phyloP scores from a whole-genome alignment of 2,797 vertebrate species.

The Poeciliopsis infans region DNA sequence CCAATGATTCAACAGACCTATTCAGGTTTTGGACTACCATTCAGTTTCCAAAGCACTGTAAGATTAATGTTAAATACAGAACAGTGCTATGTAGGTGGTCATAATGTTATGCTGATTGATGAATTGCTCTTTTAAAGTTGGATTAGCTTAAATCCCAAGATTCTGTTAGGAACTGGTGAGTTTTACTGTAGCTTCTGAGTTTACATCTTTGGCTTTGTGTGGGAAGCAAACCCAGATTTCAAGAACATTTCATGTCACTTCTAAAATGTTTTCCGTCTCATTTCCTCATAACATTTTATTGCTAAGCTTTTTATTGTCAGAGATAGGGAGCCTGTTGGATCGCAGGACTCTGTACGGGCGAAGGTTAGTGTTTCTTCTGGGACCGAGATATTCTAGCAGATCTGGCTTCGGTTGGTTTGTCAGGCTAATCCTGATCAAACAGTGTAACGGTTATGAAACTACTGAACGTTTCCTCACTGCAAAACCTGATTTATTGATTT shows the following conservation, averaged over 20 bases:
- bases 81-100: background rate
- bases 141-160: background rate
- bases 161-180: too few relatives aligned
- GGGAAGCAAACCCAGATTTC: background rate
- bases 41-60: background rate
- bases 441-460: background rate
- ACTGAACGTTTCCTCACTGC: background rate
- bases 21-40: background rate
- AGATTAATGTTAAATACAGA: background rate
- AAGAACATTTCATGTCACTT: background rate
- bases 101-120: background rate
- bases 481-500: background rate
- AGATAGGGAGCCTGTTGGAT: background rate
- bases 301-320: conserved; percentile 2
- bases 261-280: background rate
- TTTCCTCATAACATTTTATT: conserved; percentile 8
- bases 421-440: background rate
- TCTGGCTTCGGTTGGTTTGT: background rate
- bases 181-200: background rate
- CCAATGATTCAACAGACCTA: background rate
- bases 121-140: background rate
- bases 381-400: background rate
- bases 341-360: background rate
- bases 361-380: conserved; percentile 7
- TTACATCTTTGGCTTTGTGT: background rate